Evolutionary conservation across 2,888 invertebrate species (phyloP).

Genomic region (Eubasilissa splendida): DNA sequence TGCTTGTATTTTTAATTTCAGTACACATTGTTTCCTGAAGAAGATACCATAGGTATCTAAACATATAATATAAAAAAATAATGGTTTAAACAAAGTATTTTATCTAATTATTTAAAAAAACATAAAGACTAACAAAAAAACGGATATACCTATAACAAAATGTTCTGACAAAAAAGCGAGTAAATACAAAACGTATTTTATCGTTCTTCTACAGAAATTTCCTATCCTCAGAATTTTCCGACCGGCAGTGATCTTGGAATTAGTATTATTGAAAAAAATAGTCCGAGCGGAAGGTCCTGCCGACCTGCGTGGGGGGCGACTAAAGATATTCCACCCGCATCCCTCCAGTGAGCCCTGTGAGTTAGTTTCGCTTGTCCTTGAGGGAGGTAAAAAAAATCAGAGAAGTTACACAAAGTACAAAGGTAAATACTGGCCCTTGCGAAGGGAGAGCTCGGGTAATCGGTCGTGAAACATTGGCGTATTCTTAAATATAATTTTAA

Average conservation of each 20-base stretch:
- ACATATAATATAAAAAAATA: too few species aligned
- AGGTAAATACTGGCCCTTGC: constrained; percentile 52
- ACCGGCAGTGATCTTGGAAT: constrained; percentile 38
- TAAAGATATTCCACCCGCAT: constrained; percentile 37
- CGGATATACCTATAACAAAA: too few species aligned
- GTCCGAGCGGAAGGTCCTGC: constrained; percentile 50
- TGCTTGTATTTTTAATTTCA: too few species aligned
- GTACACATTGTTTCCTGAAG: too few species aligned
- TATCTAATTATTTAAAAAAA: too few species aligned
- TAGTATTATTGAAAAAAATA: constrained; percentile 54
- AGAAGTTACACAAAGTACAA: constrained; percentile 40
- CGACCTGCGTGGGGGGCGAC: constrained; percentile 2
- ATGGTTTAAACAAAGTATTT: too few species aligned
- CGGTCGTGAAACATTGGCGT: constrained; percentile 24
- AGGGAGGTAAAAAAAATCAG: constrained; percentile 5
- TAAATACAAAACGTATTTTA: too few species aligned
- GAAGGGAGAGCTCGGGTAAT: constrained; percentile 10
- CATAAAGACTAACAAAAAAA: too few species aligned
- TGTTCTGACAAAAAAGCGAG: too few species aligned
- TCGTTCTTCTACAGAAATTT: too few species aligned
- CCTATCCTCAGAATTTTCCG: background rate
- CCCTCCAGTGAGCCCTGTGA: background rate
- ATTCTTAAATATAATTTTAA: too few species aligned
- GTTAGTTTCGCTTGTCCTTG: constrained; percentile 37
- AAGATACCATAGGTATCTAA: too few species aligned